Base-by-base conservation (phyloP, 1,140 invertebrate species). In the Cotesia glomerata region DNA sequence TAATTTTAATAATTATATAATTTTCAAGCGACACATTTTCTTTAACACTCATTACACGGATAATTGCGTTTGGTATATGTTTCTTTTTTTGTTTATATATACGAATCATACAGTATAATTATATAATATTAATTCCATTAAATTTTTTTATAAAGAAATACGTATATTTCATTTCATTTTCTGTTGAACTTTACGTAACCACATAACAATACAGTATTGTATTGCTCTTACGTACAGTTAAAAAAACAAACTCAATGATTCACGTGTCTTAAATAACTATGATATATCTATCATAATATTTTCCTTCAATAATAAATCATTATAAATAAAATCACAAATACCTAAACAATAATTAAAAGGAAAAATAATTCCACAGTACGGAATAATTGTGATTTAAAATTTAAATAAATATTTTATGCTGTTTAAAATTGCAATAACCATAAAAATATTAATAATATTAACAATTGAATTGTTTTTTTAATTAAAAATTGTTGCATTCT, bases 401-500 rank as follows among this genome's bases (percentile, higher is more conserved):
- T 45, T 45, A 45, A 45, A 9, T 52, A 68, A 35, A 56, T 54
- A 68, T 68, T 32, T 36, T 8, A 9, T 68, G 7, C 26, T n/a
- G 56, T 54, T 54, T 4, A 54, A 54, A 13, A 13, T 13, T 67
- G 35, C 39, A 5, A 45, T 56, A 58, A 39, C 14, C 14, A 59
- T 16, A 69, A 39, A 58, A 69, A 18, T 51, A 51, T 54, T 14
- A 72, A 61, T 26, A 13, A 61, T 26, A 13, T 3, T 13, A 26
- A 39, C 32, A 64, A 64, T 14, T 73, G 65, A 61, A 73, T 56
- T 45, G 14, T 18, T 54, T 58, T 45, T 45, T 45, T 7, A 71
- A 66, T 49, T 34, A 80, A 78, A 79, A 81, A 79, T 77, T 80
- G 80, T 84, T 82, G 79, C 79, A 81, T 83, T 83, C 80, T 82